Conservation (phyloP, 2,113 vertebrate genomes). For the Peucedramus taeniatus region DNA sequence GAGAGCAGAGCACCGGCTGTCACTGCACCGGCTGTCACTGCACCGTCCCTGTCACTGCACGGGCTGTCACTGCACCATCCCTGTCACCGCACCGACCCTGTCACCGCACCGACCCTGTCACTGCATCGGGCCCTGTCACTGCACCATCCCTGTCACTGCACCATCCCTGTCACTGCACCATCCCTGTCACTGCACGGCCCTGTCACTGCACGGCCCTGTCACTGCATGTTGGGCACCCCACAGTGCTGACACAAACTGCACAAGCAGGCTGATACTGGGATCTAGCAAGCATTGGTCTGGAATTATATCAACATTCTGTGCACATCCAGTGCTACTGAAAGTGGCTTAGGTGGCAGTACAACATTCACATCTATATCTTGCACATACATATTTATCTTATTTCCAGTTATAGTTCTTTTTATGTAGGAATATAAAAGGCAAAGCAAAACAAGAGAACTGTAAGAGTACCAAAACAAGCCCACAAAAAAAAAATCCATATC, state of each 20-base stretch:
- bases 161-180: fast-evolving
- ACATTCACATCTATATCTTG: neutral
- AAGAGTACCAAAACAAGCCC: neutral
- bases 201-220: neutral
- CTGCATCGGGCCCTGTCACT: neutral
- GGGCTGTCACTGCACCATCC: fast-evolving
- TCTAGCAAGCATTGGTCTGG: neutral
- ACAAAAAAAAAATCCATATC: neutral
- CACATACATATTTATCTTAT: neutral
- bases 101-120: fast-evolving
- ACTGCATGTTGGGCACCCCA: fast-evolving
- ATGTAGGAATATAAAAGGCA: neutral
- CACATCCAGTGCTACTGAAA: neutral
- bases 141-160: fast-evolving
- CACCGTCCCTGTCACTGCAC: neutral
- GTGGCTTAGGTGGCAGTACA: neutral
- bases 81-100: neutral
- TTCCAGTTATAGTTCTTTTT: neutral
- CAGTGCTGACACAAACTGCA: neutral
- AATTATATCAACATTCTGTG: neutral
- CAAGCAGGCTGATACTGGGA: neutral
- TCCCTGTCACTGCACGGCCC: neutral
- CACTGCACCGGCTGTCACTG: neutral
- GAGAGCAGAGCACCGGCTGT: neutral
- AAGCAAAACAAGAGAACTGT: neutral